Base-by-base conservation (phyloP, 2,113 vertebrate species). In the Apodemus sylvaticus region DNA sequence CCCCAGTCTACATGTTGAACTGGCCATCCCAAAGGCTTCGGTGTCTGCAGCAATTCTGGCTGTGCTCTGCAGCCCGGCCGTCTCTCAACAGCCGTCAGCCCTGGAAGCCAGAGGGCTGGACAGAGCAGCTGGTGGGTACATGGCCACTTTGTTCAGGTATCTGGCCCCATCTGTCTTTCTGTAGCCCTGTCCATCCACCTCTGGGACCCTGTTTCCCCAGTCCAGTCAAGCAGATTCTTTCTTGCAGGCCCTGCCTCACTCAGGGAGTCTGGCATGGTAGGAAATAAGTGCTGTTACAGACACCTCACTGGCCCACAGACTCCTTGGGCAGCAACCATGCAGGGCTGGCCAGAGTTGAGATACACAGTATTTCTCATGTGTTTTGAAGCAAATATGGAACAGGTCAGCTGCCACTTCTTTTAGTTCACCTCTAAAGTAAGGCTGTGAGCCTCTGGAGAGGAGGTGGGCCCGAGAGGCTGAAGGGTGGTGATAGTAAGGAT, bases 1-100 rank as follows among this genome's bases (percentile, higher is more conserved):
- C 71, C 39, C 77, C 39, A 1, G 3, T 1, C 24, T 31, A 1
- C 55, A 36, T 2, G 1, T 31, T 1, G 1, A 8, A 16, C 64
- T 34, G 42, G 11, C 24, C 0, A 16, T 19, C 29, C 4, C 12
- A 0, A 24, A 3, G 5, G 0, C n/a, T 48, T 29, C 34, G 42
- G 39, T 77, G 39, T n/a, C 5, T 34, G 8, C 31, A 39, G 64
- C 34, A 51, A 45, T 53, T 53, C n/a, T 36, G 26, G 70, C 22
- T 24, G 66, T 16, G 10, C 34, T 42, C 39, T 36, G 22, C 9
- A 39, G 29, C 53, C 51, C 48, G 14, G 26, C 0, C 5, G 42
- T 29, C 87, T 60, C 53, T n/a, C n/a, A 10, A 58, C 48, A 39
- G 39, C 71, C 4, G 1, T 58, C 29, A 36, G 48, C 20, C 68